Conservation (phyloP, 2,113 vertebrate genomes). For the Syngnathoides biaculeatus region DNA sequence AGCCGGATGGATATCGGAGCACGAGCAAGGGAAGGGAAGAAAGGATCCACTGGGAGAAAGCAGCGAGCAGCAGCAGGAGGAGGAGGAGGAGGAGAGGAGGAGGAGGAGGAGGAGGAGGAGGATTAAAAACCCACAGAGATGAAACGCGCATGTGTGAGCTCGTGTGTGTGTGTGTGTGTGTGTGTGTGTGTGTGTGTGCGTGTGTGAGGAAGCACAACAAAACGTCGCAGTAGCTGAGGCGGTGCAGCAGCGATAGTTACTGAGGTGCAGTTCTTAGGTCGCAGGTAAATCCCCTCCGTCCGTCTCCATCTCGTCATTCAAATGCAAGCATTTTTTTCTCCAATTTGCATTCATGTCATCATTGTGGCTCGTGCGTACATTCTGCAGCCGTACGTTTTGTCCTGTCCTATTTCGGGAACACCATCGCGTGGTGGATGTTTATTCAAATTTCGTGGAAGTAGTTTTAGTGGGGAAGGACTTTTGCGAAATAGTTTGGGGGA, state of each 20-base stretch:
- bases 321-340: neutral
- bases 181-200: slow-evolving; percentile 11
- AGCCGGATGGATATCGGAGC: slow-evolving; percentile 39
- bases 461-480: neutral
- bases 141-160: slow-evolving; percentile 61
- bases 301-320: neutral
- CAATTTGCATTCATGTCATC: neutral
- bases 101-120: slow-evolving; percentile 6
- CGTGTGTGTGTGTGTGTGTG: slow-evolving; percentile 39
- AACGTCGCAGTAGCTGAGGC: slow-evolving; percentile 71
- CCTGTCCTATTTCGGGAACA: slow-evolving; percentile 39
- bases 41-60: slow-evolving; percentile 33
- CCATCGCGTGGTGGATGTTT: neutral
- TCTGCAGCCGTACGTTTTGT: neutral
- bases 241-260: slow-evolving; percentile 50
- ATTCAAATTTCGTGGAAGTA: neutral
- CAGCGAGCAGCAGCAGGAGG: slow-evolving; percentile 17
- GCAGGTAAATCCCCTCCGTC: slow-evolving; percentile 51
- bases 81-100: slow-evolving; percentile 28
- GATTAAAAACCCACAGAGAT: slow-evolving; percentile 39
- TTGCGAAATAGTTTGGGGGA: neutral
- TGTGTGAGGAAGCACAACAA: slow-evolving; percentile 66
- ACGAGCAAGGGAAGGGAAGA: slow-evolving; percentile 33
- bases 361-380: neutral
- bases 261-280: slow-evolving; percentile 45